These are phyloP conservation scores for Teleogryllus occipitalis DNA, from an alignment of 1,140 invertebrate species.

Conservation along the genomic window DNA sequence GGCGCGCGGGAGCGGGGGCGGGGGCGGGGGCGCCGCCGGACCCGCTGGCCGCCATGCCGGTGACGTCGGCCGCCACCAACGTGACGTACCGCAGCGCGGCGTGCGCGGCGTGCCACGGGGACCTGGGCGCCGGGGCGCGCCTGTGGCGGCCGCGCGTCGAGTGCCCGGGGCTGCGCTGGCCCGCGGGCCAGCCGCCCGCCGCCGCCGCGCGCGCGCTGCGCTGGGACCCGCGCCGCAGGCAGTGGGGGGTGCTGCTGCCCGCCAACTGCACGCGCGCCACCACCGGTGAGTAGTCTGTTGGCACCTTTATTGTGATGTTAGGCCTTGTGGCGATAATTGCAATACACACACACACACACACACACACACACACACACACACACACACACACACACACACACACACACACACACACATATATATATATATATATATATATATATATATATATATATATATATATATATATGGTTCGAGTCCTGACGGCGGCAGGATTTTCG, in stretches of 20 bases:
- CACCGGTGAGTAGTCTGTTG: background rate
- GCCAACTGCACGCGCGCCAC: slow-evolving; percentile 16
- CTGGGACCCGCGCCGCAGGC: background rate
- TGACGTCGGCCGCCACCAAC: slow-evolving; percentile 37
- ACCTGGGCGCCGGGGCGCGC: slow-evolving; percentile 24
- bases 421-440: background rate
- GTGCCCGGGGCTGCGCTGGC: slow-evolving; percentile 30
- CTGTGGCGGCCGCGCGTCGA: slow-evolving; percentile 40
- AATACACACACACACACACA: no score
- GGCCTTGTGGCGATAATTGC: no score
- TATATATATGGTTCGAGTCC: background rate
- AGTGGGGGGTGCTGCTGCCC: background rate
- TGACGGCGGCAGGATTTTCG: no score
- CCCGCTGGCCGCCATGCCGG: slow-evolving; percentile 38
- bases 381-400: no score
- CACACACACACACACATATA: background rate
- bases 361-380: no score
- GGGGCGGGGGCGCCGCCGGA: slow-evolving; percentile 31
- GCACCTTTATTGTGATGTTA: no score
- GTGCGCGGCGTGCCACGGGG: slow-evolving; percentile 47
- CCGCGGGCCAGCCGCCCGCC: background rate
- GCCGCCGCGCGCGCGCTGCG: background rate
- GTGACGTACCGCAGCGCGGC: slow-evolving; percentile 46
- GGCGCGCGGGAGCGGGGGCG: slow-evolving; percentile 14
- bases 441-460: background rate